Conservation (phyloP, 1,140 invertebrate genomes). For the Lucilia sericata region DNA sequence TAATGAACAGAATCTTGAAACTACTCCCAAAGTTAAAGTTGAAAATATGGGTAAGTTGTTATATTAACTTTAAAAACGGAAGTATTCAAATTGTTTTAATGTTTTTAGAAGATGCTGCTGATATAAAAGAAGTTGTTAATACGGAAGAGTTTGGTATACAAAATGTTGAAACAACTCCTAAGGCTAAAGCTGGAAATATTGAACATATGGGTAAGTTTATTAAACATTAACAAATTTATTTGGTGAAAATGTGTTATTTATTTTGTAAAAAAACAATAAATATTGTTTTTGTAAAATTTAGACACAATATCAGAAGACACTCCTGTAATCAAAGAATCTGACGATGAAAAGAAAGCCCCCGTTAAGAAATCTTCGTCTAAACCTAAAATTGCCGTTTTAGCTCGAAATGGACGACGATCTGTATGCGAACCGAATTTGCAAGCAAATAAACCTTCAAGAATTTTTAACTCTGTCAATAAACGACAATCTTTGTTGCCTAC, state of each 20-base stretch:
- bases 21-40: constrained; percentile 6
- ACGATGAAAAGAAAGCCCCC: neutral
- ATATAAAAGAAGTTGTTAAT: too few relatives aligned
- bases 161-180: neutral
- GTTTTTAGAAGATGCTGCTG: too few relatives aligned
- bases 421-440: constrained; percentile 44
- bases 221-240: too few relatives aligned
- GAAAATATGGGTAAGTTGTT: neutral
- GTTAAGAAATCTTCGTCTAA: neutral
- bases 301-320: neutral
- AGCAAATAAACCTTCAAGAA: constrained; percentile 47
- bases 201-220: neutral
- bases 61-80: too few relatives aligned
- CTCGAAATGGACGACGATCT: constrained; percentile 3
- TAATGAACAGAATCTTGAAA: neutral
- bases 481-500: constrained; percentile 18
- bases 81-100: too few relatives aligned
- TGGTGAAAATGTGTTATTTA: too few relatives aligned
- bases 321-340: neutral
- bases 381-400: constrained; percentile 25
- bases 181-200: neutral
- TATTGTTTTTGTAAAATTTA: neutral
- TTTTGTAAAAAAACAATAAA: too few relatives aligned
- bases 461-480: constrained; percentile 12
- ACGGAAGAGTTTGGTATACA: too few relatives aligned